Percentiles rank a stretch among this genome's conserved stretches.
These are phyloP conservation scores for Lobophora halterata DNA, from an alignment of 2,888 invertebrate species.

Conservation along the genomic window DNA sequence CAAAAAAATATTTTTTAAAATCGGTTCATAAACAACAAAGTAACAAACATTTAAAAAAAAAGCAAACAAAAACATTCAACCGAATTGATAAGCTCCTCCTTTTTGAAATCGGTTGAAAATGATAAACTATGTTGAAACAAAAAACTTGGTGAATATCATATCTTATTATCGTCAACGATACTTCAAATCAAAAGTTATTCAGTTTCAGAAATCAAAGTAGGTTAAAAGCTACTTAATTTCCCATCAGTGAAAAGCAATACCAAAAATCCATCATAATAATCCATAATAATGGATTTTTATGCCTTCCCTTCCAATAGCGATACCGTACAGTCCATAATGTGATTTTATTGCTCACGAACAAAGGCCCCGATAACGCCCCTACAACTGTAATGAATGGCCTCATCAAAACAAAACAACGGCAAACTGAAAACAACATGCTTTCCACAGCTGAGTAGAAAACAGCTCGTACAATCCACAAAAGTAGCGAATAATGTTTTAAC, in stretches of 20 bases:
- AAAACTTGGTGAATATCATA: too few relatives aligned
- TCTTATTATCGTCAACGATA: too few relatives aligned
- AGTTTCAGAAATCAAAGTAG: conserved; percentile 4
- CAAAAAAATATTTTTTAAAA: too few relatives aligned
- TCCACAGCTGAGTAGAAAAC: conserved; percentile 1
- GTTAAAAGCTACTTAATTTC: conserved; percentile 16
- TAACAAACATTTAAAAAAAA: too few relatives aligned
- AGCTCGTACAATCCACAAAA: background rate
- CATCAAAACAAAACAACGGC: conserved; percentile 23
- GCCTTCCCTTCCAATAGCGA: conserved; percentile 2
- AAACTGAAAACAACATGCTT: conserved; percentile 10
- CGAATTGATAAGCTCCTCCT: too few relatives aligned
- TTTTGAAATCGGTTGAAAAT: too few relatives aligned
- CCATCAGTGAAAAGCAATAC: conserved; percentile 11
- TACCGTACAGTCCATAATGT: background rate
- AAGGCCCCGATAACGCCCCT: conserved; percentile 17
- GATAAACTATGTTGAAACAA: too few relatives aligned
- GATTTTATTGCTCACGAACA: conserved; percentile 10
- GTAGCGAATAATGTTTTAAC: too few relatives aligned
- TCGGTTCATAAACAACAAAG: too few relatives aligned
- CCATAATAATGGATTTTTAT: conserved; percentile 16
- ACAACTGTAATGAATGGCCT: conserved; percentile 27
- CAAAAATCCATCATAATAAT: conserved; percentile 20
- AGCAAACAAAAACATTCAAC: too few relatives aligned
- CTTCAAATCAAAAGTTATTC: conserved; percentile 1